Conservation (phyloP, 2,888 invertebrate species). For the Hemicrepidius hirtus region DNA sequence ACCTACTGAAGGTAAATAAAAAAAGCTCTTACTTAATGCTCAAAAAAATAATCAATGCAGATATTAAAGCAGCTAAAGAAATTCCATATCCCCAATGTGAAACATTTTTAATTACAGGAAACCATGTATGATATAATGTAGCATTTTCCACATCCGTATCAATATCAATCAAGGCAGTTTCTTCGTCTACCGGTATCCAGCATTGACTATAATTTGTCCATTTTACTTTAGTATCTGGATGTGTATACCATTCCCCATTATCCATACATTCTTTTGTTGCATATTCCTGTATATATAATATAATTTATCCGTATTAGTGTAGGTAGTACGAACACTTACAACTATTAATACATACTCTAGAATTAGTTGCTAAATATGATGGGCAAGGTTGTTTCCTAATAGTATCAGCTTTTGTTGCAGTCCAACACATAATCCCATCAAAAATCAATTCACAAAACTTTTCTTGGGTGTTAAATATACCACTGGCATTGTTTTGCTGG, state of each 20-base stretch:
- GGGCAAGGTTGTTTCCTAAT: slow-evolving; percentile 72
- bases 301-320: no score
- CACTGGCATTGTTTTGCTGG: slow-evolving; percentile 18
- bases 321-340: no score
- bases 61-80: slow-evolving; percentile 73
- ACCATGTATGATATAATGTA: slow-evolving; percentile 70
- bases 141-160: slow-evolving; percentile 59
- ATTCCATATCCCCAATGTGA: slow-evolving; percentile 75
- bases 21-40: slow-evolving; percentile 73
- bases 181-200: slow-evolving; percentile 62
- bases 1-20: background rate
- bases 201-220: slow-evolving; percentile 75
- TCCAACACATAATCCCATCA: slow-evolving; percentile 76
- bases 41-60: slow-evolving; percentile 74
- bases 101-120: slow-evolving; percentile 73
- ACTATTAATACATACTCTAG: slow-evolving; percentile 54
- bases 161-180: slow-evolving; percentile 63
- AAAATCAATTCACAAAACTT: slow-evolving; percentile 71
- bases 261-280: slow-evolving; percentile 73
- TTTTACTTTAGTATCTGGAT: slow-evolving; percentile 63
- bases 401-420: slow-evolving; percentile 70
- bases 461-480: slow-evolving; percentile 27
- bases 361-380: slow-evolving; percentile 62
- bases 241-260: slow-evolving; percentile 72
- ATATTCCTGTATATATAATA: slow-evolving; percentile 66